Evolutionary conservation across 2,888 invertebrate species (phyloP), one percentile per base, ranked within the genome.

Genomic region (Luperina testacea): DNA sequence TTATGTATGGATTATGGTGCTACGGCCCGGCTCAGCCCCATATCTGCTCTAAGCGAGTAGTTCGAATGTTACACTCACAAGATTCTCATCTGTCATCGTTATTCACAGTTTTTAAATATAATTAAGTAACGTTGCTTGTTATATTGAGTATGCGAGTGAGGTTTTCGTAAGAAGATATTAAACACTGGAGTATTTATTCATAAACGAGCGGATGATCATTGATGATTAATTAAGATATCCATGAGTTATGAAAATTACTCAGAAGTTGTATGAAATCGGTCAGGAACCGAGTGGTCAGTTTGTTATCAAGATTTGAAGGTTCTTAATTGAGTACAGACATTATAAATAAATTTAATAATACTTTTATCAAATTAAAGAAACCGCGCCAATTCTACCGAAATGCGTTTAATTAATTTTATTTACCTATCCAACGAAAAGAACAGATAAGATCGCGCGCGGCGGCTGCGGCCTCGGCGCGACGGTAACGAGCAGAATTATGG

Each of bases 401-500:
- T 83, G 80, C 77, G 84, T 92, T 91, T 92, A 91, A 92, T 93
- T 92, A 93, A 91, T 92, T 91, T 90, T 90, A 91, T 92, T 91
- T 90, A 90, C 87, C 91, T 90, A 90, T 90, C 90, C 77, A 85
- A 87, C 82, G 91, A 91, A 91, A 90, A 90, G 87, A 82, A 72
- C 81, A 91, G 94, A 94, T 94, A 92, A 90, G 87, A 93, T 92
- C 92, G 84, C 81, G 82, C 86, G 88, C 82, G 83, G 90, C 86
- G 74, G 83, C 81, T 77, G 77, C 45, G 81, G 64, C 63, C 64
- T 81, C 78, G 75, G 85, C 84, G 85, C 88, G 76, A 82, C 89
- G 87, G 94, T 94, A 95, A 95, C 94, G 94, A 95, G 93, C 91
- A 87, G 92, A 95, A 95, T 95, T 95, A 95, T 95, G 95, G 93